phyloP scores from a whole-genome alignment of 2,888 invertebrate species.

The Epistrophe eligans region DNA sequence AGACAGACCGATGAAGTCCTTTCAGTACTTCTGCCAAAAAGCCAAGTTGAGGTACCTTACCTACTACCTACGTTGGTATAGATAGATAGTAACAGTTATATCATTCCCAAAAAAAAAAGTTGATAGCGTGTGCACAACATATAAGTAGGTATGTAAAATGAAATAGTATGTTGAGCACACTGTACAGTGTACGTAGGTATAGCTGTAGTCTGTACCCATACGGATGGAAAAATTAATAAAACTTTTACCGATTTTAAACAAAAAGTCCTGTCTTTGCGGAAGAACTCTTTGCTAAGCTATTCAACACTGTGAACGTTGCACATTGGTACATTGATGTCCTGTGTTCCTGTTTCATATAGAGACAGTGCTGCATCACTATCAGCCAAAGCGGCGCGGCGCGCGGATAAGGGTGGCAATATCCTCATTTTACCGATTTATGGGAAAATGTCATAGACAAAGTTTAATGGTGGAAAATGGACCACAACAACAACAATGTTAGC shows the following conservation, averaged over 20 bases:
- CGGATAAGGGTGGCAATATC: constrained; percentile 50
- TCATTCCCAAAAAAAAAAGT: background rate
- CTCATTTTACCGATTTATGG: constrained; percentile 74
- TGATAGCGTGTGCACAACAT: constrained; percentile 6
- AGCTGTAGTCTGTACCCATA: too few relatives aligned
- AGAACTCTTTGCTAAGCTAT: constrained; percentile 11
- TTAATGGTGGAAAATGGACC: constrained; percentile 67
- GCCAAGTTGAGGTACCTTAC: constrained; percentile 15
- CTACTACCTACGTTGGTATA: too few relatives aligned
- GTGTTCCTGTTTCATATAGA: constrained; percentile 29
- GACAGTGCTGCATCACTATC: background rate
- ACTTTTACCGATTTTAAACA: constrained; percentile 64
- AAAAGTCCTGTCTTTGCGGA: constrained; percentile 36
- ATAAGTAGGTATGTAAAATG: background rate
- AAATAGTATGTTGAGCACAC: constrained; percentile 5
- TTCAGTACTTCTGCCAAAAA: constrained; percentile 45
- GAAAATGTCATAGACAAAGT: constrained; percentile 76
- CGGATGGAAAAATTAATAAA: constrained; percentile 72
- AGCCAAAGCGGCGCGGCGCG: background rate
- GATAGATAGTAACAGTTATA: background rate
- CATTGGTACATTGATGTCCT: constrained; percentile 54
- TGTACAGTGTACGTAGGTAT: background rate
- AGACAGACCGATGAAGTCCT: constrained; percentile 15
- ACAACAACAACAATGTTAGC: constrained; percentile 49
- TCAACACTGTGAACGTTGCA: constrained; percentile 4